These are phyloP conservation scores for Sycophila sp. DNA, from an alignment of 1,140 invertebrate genomes.

Conservation along the genomic window DNA sequence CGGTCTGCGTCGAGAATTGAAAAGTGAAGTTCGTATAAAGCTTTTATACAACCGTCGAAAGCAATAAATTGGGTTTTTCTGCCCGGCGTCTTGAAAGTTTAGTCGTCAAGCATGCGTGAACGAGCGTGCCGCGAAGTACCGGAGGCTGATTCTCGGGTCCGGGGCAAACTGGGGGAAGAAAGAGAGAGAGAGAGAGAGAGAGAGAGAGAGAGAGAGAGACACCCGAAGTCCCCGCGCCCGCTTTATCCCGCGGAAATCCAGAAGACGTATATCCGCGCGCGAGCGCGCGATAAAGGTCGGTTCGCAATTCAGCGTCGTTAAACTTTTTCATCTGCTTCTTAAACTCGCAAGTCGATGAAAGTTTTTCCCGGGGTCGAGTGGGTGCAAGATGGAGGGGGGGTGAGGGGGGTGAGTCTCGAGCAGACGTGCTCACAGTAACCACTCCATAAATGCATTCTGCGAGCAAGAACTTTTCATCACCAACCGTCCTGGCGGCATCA, in stretches of 20 bases:
- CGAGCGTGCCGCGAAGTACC: slow-evolving; percentile 20
- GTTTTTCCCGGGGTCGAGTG: slow-evolving; percentile 51
- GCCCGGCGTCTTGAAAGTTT: slow-evolving; percentile 25
- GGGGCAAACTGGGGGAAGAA: background rate
- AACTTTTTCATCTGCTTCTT: slow-evolving; percentile 62
- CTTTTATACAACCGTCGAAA: slow-evolving; percentile 11
- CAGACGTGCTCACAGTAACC: slow-evolving; percentile 34
- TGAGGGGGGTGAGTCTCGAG: background rate
- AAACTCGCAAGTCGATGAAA: slow-evolving; percentile 58
- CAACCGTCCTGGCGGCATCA: background rate
- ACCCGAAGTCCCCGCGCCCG: background rate
- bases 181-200: background rate
- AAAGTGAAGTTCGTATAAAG: slow-evolving; percentile 10
- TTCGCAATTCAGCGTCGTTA: slow-evolving; percentile 50
- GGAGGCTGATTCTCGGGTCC: background rate
- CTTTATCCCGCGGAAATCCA: slow-evolving; percentile 6
- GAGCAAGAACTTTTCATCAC: slow-evolving; percentile 37
- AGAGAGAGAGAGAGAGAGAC: background rate
- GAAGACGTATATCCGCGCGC: background rate
- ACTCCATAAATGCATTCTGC: slow-evolving; percentile 56
- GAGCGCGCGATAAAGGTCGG: background rate
- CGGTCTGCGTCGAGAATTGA: background rate
- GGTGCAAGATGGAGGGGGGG: too few species aligned
- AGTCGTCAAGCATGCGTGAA: slow-evolving; percentile 32
- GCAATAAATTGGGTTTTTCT: slow-evolving; percentile 29